Percentiles rank a stretch among this genome's conserved stretches.
Evolutionary conservation across 2,888 invertebrate species (phyloP).

Genomic region (Fissipunctia ypsillon): DNA sequence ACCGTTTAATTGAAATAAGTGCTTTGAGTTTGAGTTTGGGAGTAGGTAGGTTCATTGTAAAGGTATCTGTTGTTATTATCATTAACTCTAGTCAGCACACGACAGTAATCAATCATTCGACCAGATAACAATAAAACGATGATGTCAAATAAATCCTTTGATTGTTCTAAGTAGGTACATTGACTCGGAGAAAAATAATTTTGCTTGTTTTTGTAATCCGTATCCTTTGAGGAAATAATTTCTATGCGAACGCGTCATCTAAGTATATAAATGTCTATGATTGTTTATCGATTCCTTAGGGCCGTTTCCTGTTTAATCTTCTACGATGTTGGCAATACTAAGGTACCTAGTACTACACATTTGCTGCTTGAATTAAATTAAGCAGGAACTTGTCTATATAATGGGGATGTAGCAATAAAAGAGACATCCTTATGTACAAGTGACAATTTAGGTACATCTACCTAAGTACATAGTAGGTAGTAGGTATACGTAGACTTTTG

Average conservation of each 20-base stretch:
- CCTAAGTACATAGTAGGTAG: not conserved
- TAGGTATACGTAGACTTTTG: not conserved
- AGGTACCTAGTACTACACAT: conserved; percentile 8
- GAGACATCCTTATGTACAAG: conserved; percentile 19
- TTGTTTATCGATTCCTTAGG: conserved; percentile 41
- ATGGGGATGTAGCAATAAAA: conserved; percentile 14
- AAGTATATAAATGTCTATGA: conserved; percentile 27
- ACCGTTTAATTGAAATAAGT: too few species aligned
- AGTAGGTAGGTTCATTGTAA: too few species aligned
- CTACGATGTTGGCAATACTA: conserved; percentile 40
- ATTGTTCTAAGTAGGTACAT: conserved; percentile 50
- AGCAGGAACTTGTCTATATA: conserved; percentile 8
- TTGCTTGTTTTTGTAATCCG: conserved; percentile 17
- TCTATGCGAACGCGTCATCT: conserved; percentile 48
- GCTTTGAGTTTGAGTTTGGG: too few species aligned
- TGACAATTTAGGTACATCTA: not conserved
- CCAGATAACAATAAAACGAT: conserved; percentile 25
- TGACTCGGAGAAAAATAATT: conserved; percentile 6
- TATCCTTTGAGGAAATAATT: conserved; percentile 42
- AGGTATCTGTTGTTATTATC: not conserved
- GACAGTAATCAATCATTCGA: conserved; percentile 16
- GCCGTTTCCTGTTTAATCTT: conserved; percentile 49
- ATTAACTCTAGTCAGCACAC: not conserved
- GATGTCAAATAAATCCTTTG: conserved; percentile 26
- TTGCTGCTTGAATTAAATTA: conserved; percentile 12